Evolutionary conservation across 1,140 invertebrate species (phyloP).

Genomic region (Hirudo medicinalis): DNA sequence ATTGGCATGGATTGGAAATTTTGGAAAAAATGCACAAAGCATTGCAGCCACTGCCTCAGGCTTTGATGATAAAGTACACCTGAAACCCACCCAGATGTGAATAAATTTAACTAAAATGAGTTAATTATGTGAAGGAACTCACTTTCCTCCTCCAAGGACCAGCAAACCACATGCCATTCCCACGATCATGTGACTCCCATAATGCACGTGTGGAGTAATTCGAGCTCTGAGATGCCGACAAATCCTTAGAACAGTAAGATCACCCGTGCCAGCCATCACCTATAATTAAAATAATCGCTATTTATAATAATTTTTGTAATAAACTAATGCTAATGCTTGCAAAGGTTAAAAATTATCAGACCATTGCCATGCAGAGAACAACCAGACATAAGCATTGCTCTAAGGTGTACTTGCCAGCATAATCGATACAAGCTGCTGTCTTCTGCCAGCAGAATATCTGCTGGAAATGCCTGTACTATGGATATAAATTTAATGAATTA

Average conservation of each 20-base stretch:
- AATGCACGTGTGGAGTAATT: constrained; percentile 53
- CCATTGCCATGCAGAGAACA: constrained; percentile 64
- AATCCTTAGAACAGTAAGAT: constrained; percentile 68
- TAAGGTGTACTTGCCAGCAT: constrained; percentile 73
- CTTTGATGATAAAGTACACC: constrained; percentile 69
- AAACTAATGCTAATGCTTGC: no score
- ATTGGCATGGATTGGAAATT: constrained; percentile 86
- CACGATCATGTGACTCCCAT: constrained; percentile 82
- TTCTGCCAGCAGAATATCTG: constrained; percentile 39
- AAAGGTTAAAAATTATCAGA: constrained; percentile 30
- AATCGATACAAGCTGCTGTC: constrained; percentile 58
- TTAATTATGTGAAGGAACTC: constrained; percentile 14
- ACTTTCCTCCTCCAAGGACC: constrained; percentile 75
- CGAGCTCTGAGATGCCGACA: constrained; percentile 66
- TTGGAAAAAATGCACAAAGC: constrained; percentile 83
- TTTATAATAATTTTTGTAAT: no score
- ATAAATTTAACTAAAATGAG: neutral
- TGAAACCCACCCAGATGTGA: constrained; percentile 24
- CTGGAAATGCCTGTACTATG: constrained; percentile 2
- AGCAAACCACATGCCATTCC: constrained; percentile 82
- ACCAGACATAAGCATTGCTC: constrained; percentile 76
- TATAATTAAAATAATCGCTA: constrained; percentile 27
- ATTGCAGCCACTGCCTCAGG: constrained; percentile 72
- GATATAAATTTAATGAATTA: neutral
- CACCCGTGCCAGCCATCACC: constrained; percentile 84